These are phyloP conservation scores for Borostomias antarcticus DNA, from an alignment of 2,797 vertebrate genomes.

Conservation along the genomic window DNA sequence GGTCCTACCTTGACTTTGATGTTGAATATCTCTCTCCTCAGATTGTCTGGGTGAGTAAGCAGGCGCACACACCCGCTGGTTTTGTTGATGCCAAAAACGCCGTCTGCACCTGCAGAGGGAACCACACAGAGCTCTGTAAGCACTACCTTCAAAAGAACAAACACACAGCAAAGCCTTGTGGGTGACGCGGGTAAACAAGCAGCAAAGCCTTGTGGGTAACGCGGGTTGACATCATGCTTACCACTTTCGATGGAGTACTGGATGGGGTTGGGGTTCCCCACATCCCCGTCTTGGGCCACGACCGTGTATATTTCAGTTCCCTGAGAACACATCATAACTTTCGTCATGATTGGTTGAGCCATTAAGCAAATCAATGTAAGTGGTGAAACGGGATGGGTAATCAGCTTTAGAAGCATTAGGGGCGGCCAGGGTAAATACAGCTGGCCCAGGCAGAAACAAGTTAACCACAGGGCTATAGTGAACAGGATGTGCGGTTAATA, in stretches of 20 bases:
- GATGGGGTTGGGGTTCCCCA: conserved; percentile 86
- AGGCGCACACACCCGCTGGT: conserved; percentile 88
- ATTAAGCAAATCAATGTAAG: conserved; percentile 12
- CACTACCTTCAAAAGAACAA: neutral
- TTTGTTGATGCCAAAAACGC: conserved; percentile 85
- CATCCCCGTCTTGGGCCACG: conserved; percentile 89
- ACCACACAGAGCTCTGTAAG: neutral
- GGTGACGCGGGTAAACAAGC: neutral
- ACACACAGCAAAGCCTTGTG: neutral
- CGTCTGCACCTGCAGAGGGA: conserved; percentile 82
- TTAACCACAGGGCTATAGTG: neutral
- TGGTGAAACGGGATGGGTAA: neutral
- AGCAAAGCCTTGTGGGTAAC: neutral
- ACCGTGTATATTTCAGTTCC: conserved; percentile 92
- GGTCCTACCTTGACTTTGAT: conserved; percentile 86
- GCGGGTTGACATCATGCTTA: conserved; percentile 70
- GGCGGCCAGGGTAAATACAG: neutral
- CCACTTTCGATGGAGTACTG: conserved; percentile 85
- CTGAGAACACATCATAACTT: conserved; percentile 58
- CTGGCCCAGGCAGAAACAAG: neutral
- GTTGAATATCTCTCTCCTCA: conserved; percentile 91
- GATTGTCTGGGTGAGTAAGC: conserved; percentile 76
- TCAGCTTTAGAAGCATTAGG: conserved; percentile 4
- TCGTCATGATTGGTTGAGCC: neutral
- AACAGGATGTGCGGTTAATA: neutral